Conservation (phyloP, 2,113 vertebrate species). For the Pavo muticus region DNA sequence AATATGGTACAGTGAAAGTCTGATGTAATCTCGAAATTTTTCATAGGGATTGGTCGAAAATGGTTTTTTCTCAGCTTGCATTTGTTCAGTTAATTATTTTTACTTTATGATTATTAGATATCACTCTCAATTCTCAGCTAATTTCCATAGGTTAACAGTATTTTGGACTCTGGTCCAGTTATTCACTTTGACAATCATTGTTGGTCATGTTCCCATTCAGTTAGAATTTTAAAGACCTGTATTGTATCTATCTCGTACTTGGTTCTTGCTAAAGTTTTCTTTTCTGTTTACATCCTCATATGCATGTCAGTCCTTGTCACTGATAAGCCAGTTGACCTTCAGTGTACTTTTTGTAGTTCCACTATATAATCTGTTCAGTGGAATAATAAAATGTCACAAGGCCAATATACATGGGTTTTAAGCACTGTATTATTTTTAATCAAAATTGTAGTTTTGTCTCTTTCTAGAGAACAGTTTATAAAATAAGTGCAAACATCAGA, state of each 20-base stretch:
- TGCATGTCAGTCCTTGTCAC: neutral
- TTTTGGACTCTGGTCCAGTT: neutral
- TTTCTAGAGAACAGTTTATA: neutral
- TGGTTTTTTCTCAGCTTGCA: neutral
- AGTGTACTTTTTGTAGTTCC: neutral
- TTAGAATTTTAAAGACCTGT: neutral
- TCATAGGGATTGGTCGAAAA: neutral
- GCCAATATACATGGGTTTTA: neutral
- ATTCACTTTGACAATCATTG: neutral
- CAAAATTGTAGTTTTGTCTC: neutral
- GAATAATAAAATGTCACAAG: neutral
- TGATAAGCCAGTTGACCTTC: neutral
- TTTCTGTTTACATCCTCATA: neutral
- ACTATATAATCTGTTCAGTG: fast-evolving
- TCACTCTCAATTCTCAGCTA: neutral
- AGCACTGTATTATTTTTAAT: neutral
- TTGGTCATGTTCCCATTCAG: fast-evolving
- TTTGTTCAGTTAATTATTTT: neutral
- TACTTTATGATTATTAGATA: neutral
- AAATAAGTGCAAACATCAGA: neutral
- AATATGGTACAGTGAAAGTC: neutral
- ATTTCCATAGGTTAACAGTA: neutral
- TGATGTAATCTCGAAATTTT: neutral
- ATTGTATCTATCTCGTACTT: neutral
- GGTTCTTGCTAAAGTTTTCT: neutral